Evolutionary conservation across 2,113 vertebrate species (phyloP), one percentile per base, ranked within the genome.

Genomic region (Dasyprocta punctata): DNA sequence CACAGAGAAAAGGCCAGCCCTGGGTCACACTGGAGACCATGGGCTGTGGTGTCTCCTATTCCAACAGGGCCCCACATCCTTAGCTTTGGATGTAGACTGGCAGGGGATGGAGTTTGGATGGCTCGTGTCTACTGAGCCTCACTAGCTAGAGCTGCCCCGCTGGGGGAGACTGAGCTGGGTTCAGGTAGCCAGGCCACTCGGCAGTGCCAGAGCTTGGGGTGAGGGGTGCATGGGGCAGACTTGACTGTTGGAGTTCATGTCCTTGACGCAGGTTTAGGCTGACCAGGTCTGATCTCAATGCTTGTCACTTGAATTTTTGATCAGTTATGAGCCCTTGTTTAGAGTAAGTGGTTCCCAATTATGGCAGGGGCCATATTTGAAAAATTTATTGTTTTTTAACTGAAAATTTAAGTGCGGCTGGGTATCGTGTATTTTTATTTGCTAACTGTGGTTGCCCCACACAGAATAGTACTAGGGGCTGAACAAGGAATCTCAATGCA

Each of bases 1-100:
- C 33, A 97, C 91, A 95, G 69, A 95, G 89, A 61, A 81, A 73
- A 95, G n/a, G 71, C 17, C 33, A 36, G 69, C 17, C 47, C 82
- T 13, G 54, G 41, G 19, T 54, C 67, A 38, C 0, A 3, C 3
- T 36, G 90, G 5, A 24, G 30, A 4, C 49, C 20, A 49, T 12
- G 44, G 36, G 56, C 17, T 1, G 0, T 6, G 24, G 36, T 3
- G 20, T 69, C 69, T 67, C 28, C 5, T 56, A 26, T 61, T 3
- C 19, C 5, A 47, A 8, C 7, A 22, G 69, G 73, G 30, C 26
- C 80, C 11, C 0, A 24, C 19, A 19, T 8, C 28, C 78, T 54
- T 8, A 60, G 24, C n/a, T 61, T 26, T 26, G 28, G 52, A 17
- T 41, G 60, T 82, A 86, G 13, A 7, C 41, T 81, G 61, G 44